phyloP scores from a whole-genome alignment of 2,113 vertebrate species.

The Acrocephalus kingi region DNA sequence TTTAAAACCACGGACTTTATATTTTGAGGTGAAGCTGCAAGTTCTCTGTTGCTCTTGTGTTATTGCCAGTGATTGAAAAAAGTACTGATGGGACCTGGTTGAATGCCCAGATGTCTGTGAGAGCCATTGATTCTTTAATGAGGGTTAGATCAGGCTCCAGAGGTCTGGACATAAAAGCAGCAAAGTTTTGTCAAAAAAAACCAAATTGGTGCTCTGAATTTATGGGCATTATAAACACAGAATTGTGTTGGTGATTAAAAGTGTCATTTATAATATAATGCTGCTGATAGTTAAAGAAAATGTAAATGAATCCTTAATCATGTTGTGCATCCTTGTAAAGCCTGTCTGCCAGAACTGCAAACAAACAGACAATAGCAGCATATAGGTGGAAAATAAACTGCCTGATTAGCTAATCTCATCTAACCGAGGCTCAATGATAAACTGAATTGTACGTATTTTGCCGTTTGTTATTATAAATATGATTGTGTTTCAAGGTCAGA shows the following conservation, averaged over 20 bases:
- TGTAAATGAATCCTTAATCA: constrained; percentile 52
- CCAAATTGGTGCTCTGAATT: neutral
- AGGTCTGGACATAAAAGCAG: neutral
- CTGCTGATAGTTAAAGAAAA: constrained; percentile 27
- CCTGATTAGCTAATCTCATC: constrained; percentile 47
- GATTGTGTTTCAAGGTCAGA: constrained; percentile 19
- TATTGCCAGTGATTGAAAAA: neutral
- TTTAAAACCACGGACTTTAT: neutral
- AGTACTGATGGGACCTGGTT: neutral
- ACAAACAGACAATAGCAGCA: neutral
- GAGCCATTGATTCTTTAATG: neutral
- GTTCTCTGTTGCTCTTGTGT: neutral
- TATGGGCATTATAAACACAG: neutral
- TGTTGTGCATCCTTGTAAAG: neutral
- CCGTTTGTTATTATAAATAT: neutral
- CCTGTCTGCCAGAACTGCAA: neutral
- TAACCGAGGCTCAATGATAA: neutral
- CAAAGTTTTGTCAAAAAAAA: neutral
- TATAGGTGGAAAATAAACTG: constrained; percentile 35
- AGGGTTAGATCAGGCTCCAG: neutral
- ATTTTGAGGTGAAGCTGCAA: neutral
- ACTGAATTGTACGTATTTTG: neutral
- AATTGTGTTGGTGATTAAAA: constrained; percentile 1
- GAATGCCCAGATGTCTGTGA: neutral
- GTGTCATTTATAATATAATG: neutral